Conservation (phyloP, 2,113 vertebrate species). For the Poicephalus meyeri region DNA sequence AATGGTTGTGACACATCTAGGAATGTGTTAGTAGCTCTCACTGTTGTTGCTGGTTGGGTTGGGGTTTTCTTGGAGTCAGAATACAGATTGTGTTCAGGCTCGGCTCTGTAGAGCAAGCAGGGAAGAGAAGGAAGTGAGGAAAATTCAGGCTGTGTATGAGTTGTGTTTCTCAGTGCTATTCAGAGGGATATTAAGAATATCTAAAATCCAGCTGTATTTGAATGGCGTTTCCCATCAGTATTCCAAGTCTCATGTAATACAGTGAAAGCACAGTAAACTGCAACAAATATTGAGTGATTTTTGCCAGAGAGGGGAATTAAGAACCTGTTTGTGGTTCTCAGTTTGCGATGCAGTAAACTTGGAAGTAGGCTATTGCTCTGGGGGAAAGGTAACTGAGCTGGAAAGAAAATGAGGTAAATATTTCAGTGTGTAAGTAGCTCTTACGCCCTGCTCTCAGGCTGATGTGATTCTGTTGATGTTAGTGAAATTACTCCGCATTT, state of each 20-base stretch:
- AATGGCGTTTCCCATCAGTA: background rate
- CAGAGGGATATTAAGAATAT: background rate
- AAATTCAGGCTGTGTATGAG: background rate
- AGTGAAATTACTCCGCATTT: background rate
- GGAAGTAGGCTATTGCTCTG: constrained; percentile 10
- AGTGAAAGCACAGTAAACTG: background rate
- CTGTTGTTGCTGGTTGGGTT: background rate
- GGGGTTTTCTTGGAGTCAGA: background rate
- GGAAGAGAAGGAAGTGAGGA: background rate
- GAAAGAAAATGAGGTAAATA: background rate
- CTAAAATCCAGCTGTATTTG: background rate
- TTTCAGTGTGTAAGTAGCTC: background rate
- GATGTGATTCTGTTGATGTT: background rate
- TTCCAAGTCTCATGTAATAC: background rate
- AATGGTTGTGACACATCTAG: background rate
- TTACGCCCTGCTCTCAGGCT: background rate
- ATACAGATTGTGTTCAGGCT: background rate
- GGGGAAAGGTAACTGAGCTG: constrained; percentile 24
- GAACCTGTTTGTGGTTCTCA: background rate
- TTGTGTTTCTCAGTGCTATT: background rate
- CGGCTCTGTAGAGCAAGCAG: background rate
- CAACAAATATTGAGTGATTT: background rate
- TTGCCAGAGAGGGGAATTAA: background rate
- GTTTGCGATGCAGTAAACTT: background rate
- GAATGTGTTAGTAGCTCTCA: background rate